Evolutionary conservation across 2,888 invertebrate genomes (phyloP), one percentile per base, ranked within the genome.

Genomic region (Capitulum mitella): DNA sequence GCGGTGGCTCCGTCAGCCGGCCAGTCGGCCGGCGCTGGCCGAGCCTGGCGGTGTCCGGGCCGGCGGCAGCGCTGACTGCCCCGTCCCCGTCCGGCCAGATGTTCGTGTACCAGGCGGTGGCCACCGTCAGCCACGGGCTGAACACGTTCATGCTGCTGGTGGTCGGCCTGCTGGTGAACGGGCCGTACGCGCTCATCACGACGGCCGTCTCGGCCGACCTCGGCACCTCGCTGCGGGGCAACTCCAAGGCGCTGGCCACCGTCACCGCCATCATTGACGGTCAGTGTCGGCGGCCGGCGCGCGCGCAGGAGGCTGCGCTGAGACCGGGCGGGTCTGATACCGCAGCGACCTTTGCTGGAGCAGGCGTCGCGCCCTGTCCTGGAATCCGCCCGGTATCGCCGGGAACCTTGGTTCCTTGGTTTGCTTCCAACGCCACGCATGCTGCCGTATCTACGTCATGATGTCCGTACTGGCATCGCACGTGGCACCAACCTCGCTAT

Each of bases 261-360:
- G 97, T 98, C n/a, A 95, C 97, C 0, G 95, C 97, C 37, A 97
- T 98, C 83, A 97, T 98, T 76, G 98, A 98, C 86, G 98, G 98
- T 94, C 94, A 80, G 90, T 94, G 92, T 91, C 81, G 84, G 83
- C 29, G 29, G 10, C 61, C 12, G 61, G 61, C 61, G 54, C 16
- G 3, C 16, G 51, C 58, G 6, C n/a, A 5, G 6, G 26, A 58
- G 22, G 6, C 58, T 58, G n/a, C 6, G 46, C 46, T 8, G 58
- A 22, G n/a, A n/a, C 5, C 26, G 58, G 58, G 22, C 26, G 58
- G 58, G 22, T 10, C 10, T 10, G 14, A 6, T 8, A 6, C 32
- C 8, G 5, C 61, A 29, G 61, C 26, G 61, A 29, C 29, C 29
- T 3, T 2, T 2, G 10, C 19, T n/a, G 61, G 61, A 61, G 29